Evolutionary conservation across 2,888 invertebrate species (phyloP).

Genomic region (Perithous albicinctus): DNA sequence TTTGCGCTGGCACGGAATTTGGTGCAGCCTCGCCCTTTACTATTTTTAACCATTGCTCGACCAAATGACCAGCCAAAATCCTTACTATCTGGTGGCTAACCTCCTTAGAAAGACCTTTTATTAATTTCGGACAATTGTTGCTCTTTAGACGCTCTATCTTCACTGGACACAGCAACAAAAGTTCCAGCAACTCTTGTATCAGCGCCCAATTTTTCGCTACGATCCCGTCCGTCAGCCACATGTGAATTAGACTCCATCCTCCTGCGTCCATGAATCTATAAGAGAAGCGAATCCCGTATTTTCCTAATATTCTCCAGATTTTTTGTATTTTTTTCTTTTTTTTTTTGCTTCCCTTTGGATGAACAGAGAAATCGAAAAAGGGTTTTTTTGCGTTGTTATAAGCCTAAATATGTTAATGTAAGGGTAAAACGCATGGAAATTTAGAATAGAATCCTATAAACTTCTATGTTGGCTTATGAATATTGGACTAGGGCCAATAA

Average conservation of each 20-base stretch:
- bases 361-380: neutral
- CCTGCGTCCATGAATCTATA: conserved; percentile 93
- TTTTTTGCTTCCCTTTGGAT: neutral
- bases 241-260: conserved; percentile 96
- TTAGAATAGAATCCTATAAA: neutral
- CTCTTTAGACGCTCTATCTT: conserved; percentile 95
- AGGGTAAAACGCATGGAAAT: neutral
- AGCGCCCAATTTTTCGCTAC: conserved; percentile 94
- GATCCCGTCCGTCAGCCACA: conserved; percentile 96
- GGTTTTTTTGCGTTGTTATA: too few species aligned
- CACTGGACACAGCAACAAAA: conserved; percentile 94
- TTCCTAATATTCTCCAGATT: conserved; percentile 21
- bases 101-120: conserved; percentile 94
- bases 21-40: conserved; percentile 91
- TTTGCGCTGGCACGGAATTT: conserved; percentile 81
- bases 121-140: conserved; percentile 96
- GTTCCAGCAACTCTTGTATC: conserved; percentile 93
- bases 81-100: conserved; percentile 92
- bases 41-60: conserved; percentile 95
- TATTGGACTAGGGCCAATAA: neutral
- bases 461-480: neutral
- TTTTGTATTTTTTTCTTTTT: neutral
- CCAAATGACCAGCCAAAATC: conserved; percentile 91
- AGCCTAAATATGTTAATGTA: too few species aligned
- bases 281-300: conserved; percentile 68